Evolutionary conservation across 2,797 vertebrate species (phyloP).

Genomic region (Cossypha polioptera): DNA sequence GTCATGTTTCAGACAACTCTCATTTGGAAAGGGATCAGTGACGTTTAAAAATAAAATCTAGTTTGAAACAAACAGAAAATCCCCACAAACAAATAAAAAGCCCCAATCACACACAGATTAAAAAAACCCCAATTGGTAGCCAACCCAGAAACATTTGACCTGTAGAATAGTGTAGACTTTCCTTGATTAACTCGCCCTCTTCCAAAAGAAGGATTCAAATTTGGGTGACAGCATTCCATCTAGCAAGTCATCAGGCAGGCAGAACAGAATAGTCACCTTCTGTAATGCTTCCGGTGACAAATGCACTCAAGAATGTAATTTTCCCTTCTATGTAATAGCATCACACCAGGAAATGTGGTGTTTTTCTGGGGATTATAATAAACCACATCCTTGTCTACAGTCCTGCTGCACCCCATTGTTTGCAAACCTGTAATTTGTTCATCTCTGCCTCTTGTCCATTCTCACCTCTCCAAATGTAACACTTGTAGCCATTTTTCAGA

Average conservation of each 20-base stretch:
- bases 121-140: rapidly evolving
- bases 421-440: slow-evolving; percentile 35
- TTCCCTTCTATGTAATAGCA: not conserved
- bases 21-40: not conserved
- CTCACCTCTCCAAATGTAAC: not conserved
- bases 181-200: not conserved
- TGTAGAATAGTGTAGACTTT: not conserved
- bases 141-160: not conserved
- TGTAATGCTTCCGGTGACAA: slow-evolving; percentile 21
- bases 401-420: slow-evolving; percentile 5
- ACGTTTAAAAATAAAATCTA: not conserved
- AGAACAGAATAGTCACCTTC: slow-evolving; percentile 10
- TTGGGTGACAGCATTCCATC: not conserved
- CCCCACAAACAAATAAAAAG: not conserved
- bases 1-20: not conserved
- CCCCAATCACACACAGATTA: not conserved
- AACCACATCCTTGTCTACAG: slow-evolving; percentile 36
- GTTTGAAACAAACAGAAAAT: not conserved
- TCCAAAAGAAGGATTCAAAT: not conserved
- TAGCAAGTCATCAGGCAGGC: not conserved
- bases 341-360: slow-evolving; percentile 15
- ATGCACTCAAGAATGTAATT: slow-evolving; percentile 29
- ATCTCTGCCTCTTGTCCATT: not conserved
- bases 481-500: not conserved
- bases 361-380: slow-evolving; percentile 16